Percentiles rank a stretch among this genome's conserved stretches.
Conservation (phyloP, 1,140 invertebrate species). For the Scaptodrosophila lebanonensis region DNA sequence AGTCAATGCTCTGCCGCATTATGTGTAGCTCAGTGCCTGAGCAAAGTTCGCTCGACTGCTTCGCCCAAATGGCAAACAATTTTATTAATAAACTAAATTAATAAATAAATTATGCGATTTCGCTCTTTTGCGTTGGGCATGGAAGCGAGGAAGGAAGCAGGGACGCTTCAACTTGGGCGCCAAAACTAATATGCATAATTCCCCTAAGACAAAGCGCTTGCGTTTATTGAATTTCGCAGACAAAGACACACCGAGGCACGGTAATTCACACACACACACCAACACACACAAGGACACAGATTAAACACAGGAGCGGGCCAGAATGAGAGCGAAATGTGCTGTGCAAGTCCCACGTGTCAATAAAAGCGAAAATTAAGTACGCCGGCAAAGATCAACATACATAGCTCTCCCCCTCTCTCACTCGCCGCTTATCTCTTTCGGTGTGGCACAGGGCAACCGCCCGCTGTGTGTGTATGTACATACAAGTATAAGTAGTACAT, state of each 20-base stretch:
- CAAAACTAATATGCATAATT: slow-evolving; percentile 64
- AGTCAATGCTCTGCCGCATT: too few relatives aligned
- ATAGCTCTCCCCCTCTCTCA: too few relatives aligned
- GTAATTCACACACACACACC: neutral
- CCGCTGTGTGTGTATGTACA: too few relatives aligned
- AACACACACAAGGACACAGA: slow-evolving; percentile 1
- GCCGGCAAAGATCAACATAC: slow-evolving; percentile 28
- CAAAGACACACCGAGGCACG: neutral
- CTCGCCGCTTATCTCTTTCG: too few relatives aligned
- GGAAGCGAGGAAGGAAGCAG: neutral
- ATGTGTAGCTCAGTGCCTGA: neutral
- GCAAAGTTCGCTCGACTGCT: too few relatives aligned
- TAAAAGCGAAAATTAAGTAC: slow-evolving; percentile 32
- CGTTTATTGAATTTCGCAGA: slow-evolving; percentile 43
- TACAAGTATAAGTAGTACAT: too few relatives aligned
- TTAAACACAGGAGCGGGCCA: neutral
- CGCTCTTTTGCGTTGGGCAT: slow-evolving; percentile 5
- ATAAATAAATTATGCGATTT: slow-evolving; percentile 61
- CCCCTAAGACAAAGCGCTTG: slow-evolving; percentile 55
- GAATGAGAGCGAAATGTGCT: neutral
- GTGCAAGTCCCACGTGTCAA: slow-evolving; percentile 20
- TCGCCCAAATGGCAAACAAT: slow-evolving; percentile 1
- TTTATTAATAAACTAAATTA: slow-evolving; percentile 63
- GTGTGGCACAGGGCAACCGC: too few relatives aligned
- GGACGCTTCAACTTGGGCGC: slow-evolving; percentile 6